These are phyloP conservation scores for Anodontia alba DNA, from an alignment of 2,888 invertebrate species.

Conservation along the genomic window DNA sequence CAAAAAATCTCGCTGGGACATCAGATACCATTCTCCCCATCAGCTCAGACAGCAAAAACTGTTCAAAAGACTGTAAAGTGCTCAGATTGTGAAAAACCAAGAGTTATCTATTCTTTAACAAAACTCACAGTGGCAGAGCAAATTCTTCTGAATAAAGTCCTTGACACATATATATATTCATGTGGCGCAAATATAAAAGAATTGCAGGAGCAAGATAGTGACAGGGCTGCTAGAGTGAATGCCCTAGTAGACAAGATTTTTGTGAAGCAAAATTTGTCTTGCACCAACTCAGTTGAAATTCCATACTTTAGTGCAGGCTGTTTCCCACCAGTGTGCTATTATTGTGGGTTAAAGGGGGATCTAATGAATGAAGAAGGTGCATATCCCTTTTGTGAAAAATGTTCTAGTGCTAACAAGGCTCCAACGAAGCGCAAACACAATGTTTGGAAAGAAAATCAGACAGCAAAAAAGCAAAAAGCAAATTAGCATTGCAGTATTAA, in stretches of 20 bases:
- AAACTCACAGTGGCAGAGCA: too few relatives aligned
- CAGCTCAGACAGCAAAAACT: background rate
- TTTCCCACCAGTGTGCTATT: slow-evolving; percentile 23
- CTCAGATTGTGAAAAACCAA: slow-evolving; percentile 27
- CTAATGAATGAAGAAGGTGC: background rate
- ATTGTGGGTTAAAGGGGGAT: background rate
- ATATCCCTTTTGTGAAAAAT: background rate
- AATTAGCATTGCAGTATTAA: too few relatives aligned
- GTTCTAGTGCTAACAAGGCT: background rate
- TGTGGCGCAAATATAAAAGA: slow-evolving; percentile 8
- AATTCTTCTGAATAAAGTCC: background rate
- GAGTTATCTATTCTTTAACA: slow-evolving; percentile 25
- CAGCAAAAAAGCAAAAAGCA: too few relatives aligned
- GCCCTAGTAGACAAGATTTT: slow-evolving; percentile 23
- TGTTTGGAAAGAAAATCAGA: background rate
- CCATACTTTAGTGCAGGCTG: slow-evolving; percentile 30
- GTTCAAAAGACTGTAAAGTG: slow-evolving; percentile 7
- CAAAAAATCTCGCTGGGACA: background rate
- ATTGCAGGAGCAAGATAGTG: slow-evolving; percentile 13
- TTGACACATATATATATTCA: background rate
- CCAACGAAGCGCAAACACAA: background rate
- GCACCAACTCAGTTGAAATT: slow-evolving; percentile 22
- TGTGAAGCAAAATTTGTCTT: slow-evolving; percentile 19
- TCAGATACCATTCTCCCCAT: background rate
- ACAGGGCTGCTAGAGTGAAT: slow-evolving; percentile 22